Evolutionary conservation across 2,888 invertebrate species (phyloP).

Genomic region (Amiota mariae): DNA sequence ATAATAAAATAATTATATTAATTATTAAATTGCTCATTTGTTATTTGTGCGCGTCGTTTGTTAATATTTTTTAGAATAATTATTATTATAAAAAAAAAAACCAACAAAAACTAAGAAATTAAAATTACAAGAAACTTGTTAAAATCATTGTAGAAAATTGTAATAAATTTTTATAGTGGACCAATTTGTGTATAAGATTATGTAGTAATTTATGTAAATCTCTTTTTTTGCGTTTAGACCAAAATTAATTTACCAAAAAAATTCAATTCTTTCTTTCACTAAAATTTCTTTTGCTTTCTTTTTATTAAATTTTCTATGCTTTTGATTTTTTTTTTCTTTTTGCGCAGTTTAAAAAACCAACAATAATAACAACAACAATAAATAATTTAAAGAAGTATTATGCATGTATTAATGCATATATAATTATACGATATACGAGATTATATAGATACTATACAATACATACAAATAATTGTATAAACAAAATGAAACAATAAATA

Average conservation of each 20-base stretch:
- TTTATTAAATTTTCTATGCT: too few species aligned
- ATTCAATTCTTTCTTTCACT: not conserved
- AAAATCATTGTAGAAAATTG: slow-evolving; percentile 50
- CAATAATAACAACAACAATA: not conserved
- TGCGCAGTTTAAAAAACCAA: too few species aligned
- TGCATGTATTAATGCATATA: too few species aligned
- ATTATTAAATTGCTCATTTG: slow-evolving; percentile 63
- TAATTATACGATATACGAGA: too few species aligned
- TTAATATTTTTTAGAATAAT: slow-evolving; percentile 18
- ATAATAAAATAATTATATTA: slow-evolving; percentile 55
- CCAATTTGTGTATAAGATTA: slow-evolving; percentile 73
- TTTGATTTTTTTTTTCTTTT: too few species aligned
- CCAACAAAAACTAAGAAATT: slow-evolving; percentile 32
- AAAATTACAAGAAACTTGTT: slow-evolving; percentile 47
- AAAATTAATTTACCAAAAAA: not conserved
- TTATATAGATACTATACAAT: too few species aligned
- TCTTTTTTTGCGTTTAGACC: not conserved
- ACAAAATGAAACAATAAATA: too few species aligned
- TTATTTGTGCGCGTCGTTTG: slow-evolving; percentile 32
- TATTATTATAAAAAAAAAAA: slow-evolving; percentile 34
- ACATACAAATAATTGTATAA: too few species aligned
- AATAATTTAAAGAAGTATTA: too few species aligned
- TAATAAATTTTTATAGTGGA: slow-evolving; percentile 72
- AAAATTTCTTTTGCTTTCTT: too few species aligned
- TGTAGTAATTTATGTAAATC: slow-evolving; percentile 54